Evolutionary conservation across 2,113 vertebrate genomes (phyloP).

Genomic region (Alosa alosa): DNA sequence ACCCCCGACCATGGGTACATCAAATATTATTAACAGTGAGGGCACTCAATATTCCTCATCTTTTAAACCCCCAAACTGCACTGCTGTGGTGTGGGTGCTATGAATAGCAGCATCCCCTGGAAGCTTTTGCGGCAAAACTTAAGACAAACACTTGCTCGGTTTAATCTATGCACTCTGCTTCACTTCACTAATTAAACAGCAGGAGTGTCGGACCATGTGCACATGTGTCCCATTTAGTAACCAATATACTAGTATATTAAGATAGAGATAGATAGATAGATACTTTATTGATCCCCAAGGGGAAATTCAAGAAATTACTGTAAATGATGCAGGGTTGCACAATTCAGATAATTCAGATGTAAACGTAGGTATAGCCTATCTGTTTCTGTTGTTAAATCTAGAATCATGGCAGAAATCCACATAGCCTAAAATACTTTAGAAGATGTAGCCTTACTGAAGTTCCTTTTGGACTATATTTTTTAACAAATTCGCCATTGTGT

Average conservation of each 20-base stretch:
- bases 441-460: background rate
- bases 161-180: background rate
- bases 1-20: slow-evolving; percentile 59
- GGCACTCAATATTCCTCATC: slow-evolving; percentile 10
- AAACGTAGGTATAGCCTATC: background rate
- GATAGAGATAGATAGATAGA: too few species aligned
- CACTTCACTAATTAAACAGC: slow-evolving; percentile 13
- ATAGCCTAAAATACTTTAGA: background rate
- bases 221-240: background rate
- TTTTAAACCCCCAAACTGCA: slow-evolving; percentile 14
- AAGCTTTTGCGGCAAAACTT: background rate
- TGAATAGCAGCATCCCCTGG: background rate
- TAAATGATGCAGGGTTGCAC: background rate
- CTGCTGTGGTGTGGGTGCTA: background rate
- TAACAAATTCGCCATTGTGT: background rate
- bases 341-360: background rate
- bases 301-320: too few species aligned
- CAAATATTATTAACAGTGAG: slow-evolving; percentile 60
- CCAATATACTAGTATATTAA: background rate
- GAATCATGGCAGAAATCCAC: background rate
- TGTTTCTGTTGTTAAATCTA: background rate
- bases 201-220: background rate
- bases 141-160: background rate
- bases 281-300: too few species aligned
- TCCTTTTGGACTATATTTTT: background rate